These are phyloP conservation scores for Aurelia coerulea DNA, from an alignment of 30 jellyfish, hydroid and myxozoan genomes.

Conservation along the genomic window DNA sequence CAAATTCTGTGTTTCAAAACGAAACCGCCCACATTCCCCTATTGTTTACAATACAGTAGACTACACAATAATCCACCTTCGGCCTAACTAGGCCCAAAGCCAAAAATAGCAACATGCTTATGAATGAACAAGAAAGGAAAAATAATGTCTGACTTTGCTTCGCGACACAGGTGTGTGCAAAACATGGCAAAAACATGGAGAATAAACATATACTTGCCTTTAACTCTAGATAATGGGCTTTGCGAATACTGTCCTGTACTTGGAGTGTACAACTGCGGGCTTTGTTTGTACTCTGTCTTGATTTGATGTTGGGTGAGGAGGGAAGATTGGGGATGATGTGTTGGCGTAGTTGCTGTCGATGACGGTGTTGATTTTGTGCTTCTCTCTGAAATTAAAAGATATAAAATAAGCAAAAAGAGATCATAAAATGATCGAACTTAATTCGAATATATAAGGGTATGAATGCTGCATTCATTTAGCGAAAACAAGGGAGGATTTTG, in stretches of 20 bases:
- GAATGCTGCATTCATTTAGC: too few species aligned
- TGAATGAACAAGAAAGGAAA: constrained; percentile 38
- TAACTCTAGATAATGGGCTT: constrained; percentile 9
- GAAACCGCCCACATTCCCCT: not conserved
- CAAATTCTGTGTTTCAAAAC: too few species aligned
- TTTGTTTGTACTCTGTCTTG: constrained; percentile 25
- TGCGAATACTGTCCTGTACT: constrained; percentile 18
- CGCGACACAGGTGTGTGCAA: not conserved
- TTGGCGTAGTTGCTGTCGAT: not conserved
- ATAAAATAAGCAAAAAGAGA: not conserved
- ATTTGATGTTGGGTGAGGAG: constrained; percentile 11
- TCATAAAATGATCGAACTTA: too few species aligned
- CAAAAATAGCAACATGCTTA: constrained; percentile 40
- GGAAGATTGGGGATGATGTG: not conserved
- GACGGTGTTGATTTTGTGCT: constrained; percentile 28
- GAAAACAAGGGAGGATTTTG: not conserved
- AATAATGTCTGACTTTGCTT: not conserved
- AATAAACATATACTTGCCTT: constrained; percentile 14
- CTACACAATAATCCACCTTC: not conserved
- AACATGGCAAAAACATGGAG: not conserved
- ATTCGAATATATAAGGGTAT: too few species aligned
- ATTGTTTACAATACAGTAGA: not conserved
- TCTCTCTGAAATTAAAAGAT: constrained; percentile 30
- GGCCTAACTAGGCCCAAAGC: constrained; percentile 1
- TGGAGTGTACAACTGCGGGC: constrained; percentile 45